phyloP scores from a whole-genome alignment of 1,140 invertebrate species.

The Drosophila rufa region DNA sequence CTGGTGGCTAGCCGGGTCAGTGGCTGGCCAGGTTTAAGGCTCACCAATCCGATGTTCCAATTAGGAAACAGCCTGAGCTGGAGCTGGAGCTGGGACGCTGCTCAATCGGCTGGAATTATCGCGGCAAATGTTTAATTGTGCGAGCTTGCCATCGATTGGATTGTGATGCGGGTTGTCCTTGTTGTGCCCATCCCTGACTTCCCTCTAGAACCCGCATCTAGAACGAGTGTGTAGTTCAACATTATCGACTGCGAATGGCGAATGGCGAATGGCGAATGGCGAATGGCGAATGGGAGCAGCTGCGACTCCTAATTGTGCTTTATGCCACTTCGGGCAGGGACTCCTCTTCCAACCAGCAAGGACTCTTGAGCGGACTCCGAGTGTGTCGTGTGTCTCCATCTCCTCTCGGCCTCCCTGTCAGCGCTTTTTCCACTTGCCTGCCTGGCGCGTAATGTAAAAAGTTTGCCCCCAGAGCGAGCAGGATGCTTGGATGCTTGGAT shows the following conservation, averaged over 20 bases:
- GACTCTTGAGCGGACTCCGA: not conserved
- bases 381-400: constrained; percentile 8
- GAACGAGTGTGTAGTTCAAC: constrained; percentile 8
- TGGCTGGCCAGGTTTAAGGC: not conserved
- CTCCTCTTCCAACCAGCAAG: not conserved
- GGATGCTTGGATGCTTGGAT: not conserved
- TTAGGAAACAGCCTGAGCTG: constrained; percentile 1
- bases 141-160: constrained; percentile 13
- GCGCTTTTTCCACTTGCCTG: constrained; percentile 58
- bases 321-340: constrained; percentile 16
- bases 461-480: constrained; percentile 27
- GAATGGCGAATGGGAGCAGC: constrained; percentile 7
- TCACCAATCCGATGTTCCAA: not conserved
- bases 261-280: not conserved
- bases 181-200: not conserved
- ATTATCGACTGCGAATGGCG: constrained; percentile 28
- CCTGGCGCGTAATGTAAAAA: constrained; percentile 67
- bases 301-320: constrained; percentile 53
- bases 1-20: not conserved
- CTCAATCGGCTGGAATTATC: constrained; percentile 65
- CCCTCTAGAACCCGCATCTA: not conserved
- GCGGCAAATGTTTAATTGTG: constrained; percentile 59
- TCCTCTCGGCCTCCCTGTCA: constrained; percentile 6
- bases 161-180: constrained; percentile 16
- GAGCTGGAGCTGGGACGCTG: not conserved